Evolutionary conservation across 2,113 vertebrate genomes (phyloP).

Genomic region (Ciconia maguari): DNA sequence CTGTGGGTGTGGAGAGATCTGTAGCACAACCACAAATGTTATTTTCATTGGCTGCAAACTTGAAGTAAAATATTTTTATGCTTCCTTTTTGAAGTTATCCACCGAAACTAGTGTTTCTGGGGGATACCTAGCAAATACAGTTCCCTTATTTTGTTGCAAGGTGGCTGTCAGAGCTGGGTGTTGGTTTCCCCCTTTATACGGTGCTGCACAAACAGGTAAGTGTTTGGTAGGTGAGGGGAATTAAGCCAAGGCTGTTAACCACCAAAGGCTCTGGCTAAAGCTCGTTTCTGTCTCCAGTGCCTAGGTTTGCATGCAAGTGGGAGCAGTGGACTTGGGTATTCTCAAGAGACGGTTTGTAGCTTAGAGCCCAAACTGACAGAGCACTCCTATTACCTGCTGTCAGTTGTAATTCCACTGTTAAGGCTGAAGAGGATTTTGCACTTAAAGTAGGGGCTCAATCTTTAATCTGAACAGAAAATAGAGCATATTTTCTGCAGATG

Average conservation of each 20-base stretch:
- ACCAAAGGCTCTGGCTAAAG: neutral
- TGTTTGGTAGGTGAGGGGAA: neutral
- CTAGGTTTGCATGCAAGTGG: neutral
- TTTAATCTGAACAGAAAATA: neutral
- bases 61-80: neutral
- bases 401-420: neutral
- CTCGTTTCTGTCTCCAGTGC: neutral
- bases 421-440: neutral
- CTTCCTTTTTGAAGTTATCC: neutral
- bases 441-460: neutral
- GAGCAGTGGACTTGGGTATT: neutral
- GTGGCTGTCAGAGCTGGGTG: neutral
- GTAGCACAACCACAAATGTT: neutral
- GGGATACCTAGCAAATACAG: neutral
- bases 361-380: rapidly evolving
- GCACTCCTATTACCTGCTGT: neutral
- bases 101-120: neutral
- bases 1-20: neutral
- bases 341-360: neutral
- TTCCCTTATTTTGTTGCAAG: neutral
- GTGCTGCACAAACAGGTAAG: neutral
- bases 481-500: neutral
- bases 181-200: neutral
- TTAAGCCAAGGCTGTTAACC: neutral
- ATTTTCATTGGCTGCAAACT: neutral